These are phyloP conservation scores for Mirounga angustirostris DNA, from an alignment of 2,113 vertebrate species.

Conservation along the genomic window DNA sequence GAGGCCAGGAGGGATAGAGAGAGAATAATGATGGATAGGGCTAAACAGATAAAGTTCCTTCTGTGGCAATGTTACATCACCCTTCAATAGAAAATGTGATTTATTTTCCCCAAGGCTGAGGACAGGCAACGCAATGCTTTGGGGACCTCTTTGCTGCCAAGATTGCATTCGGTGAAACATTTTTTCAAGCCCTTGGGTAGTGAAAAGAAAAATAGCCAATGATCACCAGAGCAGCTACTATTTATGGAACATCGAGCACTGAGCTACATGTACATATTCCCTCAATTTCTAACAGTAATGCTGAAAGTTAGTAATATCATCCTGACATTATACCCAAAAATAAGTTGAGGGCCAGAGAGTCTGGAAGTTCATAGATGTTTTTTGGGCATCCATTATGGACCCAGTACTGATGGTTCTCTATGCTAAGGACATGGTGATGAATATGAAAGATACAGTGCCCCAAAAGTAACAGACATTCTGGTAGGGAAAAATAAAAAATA, in stretches of 20 bases:
- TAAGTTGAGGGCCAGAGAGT: background rate
- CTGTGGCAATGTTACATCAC: constrained; percentile 58
- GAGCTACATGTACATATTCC: rapidly evolving
- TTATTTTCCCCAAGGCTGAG: constrained; percentile 60
- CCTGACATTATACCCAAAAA: background rate
- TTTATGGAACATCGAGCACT: background rate
- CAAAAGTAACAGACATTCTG: background rate
- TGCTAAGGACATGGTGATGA: background rate
- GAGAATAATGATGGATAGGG: constrained; percentile 56
- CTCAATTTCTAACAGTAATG: background rate
- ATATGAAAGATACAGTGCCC: background rate
- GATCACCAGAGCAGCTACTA: background rate
- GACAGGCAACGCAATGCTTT: constrained; percentile 54
- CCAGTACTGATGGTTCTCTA: background rate
- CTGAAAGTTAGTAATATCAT: background rate
- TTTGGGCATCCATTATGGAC: background rate
- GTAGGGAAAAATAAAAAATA: background rate
- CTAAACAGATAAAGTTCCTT: constrained; percentile 78
- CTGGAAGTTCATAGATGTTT: background rate
- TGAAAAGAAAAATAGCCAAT: constrained; percentile 31
- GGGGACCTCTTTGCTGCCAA: constrained; percentile 58
- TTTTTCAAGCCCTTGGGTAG: constrained; percentile 49
- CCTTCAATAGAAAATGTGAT: constrained; percentile 69
- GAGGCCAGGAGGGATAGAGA: background rate
- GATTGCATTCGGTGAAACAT: constrained; percentile 39